Evolutionary conservation across 2,113 vertebrate species (phyloP), one percentile per base, ranked within the genome.

Genomic region (Dunckerocampus dactyliophorus): DNA sequence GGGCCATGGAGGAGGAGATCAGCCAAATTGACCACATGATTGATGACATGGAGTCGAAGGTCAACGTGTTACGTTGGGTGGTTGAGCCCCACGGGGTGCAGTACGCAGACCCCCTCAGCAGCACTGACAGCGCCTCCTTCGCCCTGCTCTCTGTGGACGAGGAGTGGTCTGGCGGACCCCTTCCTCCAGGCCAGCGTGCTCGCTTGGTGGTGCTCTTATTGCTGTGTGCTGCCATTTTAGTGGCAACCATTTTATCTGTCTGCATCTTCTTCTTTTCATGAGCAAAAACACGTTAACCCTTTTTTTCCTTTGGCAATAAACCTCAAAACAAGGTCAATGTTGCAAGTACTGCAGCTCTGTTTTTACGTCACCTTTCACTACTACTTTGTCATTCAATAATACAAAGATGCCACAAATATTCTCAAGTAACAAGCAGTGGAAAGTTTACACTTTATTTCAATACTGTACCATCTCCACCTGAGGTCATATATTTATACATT

Each of bases 1-100:
- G 63, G 59, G 63, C 80, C 55, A 63, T 87, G 77, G 75, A 91
- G 85, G 67, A 76, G 67, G 86, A 91, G 71, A 87, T 85, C 48
- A 47, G 66, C 24, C 87, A 82, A 52, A 81, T 78, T 0, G 82
- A 89, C 1, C 20, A 54, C 31, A 76, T 90, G 84, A 85, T 90
- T 8, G 85, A 87, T 9, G 84, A 90, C 76, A 91, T 86, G 83
- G 90, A 91, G 84, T 59, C 20, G 76, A 92, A 91, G 74, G 87
- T 89, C 9, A 83, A 88, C 14, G 89, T 87, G 15, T 28, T 90
- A 66, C 78, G 87, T 43, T 91, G 87, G 88, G 80, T 78, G 81
- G 87, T 87, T 67, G 81, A 91, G 65, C 82, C 88, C 31, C 65
- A 0, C 0, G 49, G 78, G 20, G 84, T 75, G 0, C 71, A 85